Percentiles rank a stretch among this genome's conserved stretches.
These are phyloP conservation scores for Dermochelys coriacea DNA, from an alignment of 2,797 vertebrate species.

Conservation along the genomic window DNA sequence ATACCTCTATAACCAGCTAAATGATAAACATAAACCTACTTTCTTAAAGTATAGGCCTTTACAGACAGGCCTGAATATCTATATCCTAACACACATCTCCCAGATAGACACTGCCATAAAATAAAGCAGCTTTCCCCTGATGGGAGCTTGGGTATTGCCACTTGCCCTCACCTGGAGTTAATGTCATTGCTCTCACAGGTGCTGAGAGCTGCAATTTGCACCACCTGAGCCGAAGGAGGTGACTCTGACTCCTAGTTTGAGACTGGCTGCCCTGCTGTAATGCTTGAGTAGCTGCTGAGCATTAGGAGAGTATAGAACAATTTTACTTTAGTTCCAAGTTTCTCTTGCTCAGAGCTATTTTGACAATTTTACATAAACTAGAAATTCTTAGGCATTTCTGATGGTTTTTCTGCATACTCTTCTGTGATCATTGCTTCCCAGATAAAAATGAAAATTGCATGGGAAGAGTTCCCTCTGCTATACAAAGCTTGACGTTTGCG, in stretches of 20 bases:
- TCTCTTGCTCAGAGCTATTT: constrained; percentile 17
- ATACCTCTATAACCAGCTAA: too few species aligned
- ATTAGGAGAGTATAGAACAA: not conserved
- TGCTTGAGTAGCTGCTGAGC: not conserved
- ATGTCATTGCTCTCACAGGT: not conserved
- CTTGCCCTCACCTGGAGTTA: not conserved
- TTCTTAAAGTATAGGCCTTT: too few species aligned
- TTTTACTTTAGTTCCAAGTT: constrained; percentile 24
- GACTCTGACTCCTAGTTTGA: not conserved
- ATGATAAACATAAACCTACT: too few species aligned
- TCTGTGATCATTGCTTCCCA: not conserved
- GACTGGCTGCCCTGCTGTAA: not conserved
- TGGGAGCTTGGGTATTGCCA: not conserved
- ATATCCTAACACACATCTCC: not conserved
- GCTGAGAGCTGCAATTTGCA: not conserved
- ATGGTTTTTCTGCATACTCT: not conserved
- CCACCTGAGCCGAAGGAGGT: not conserved
- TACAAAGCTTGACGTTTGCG: not conserved
- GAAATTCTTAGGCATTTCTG: not conserved
- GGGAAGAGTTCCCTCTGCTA: not conserved
- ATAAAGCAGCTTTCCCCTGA: not conserved
- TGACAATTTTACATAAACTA: not conserved
- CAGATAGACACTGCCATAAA: not conserved
- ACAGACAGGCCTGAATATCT: too few species aligned
- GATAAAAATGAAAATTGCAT: not conserved